These are phyloP conservation scores for Ochropleura plecta DNA, from an alignment of 2,888 invertebrate genomes.

Conservation along the genomic window DNA sequence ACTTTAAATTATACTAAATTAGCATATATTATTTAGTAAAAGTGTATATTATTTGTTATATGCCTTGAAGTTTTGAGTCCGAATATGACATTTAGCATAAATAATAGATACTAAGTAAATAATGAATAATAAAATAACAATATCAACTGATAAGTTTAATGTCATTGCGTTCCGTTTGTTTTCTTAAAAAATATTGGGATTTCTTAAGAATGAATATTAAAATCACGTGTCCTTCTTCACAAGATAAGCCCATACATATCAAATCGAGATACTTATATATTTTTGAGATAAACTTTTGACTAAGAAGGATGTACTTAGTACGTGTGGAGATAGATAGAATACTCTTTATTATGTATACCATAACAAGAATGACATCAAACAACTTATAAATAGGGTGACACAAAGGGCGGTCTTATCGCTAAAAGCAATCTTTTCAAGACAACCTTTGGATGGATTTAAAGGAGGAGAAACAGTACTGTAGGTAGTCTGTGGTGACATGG, in stretches of 20 bases:
- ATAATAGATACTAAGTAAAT: constrained; percentile 1
- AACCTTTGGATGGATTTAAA: too few species aligned
- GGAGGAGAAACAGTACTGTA: too few species aligned
- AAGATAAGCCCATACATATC: background rate
- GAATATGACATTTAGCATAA: background rate
- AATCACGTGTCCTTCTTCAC: constrained; percentile 1
- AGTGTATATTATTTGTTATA: too few species aligned
- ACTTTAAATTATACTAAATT: too few species aligned
- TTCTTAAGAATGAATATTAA: background rate
- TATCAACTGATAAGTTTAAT: background rate
- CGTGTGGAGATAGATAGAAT: background rate
- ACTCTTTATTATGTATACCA: too few species aligned
- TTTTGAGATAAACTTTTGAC: background rate
- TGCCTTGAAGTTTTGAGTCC: background rate
- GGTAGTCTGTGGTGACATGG: too few species aligned
- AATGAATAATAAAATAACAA: constrained; percentile 7
- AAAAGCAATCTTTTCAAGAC: too few species aligned
- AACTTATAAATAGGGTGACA: too few species aligned
- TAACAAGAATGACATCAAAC: too few species aligned
- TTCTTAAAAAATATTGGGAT: background rate
- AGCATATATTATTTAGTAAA: too few species aligned
- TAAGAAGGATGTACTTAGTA: too few species aligned
- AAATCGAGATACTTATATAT: background rate
- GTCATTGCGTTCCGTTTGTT: background rate
- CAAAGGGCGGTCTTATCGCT: too few species aligned